Conservation (phyloP, 1,140 invertebrate genomes). For the Drosophila carrolli region DNA sequence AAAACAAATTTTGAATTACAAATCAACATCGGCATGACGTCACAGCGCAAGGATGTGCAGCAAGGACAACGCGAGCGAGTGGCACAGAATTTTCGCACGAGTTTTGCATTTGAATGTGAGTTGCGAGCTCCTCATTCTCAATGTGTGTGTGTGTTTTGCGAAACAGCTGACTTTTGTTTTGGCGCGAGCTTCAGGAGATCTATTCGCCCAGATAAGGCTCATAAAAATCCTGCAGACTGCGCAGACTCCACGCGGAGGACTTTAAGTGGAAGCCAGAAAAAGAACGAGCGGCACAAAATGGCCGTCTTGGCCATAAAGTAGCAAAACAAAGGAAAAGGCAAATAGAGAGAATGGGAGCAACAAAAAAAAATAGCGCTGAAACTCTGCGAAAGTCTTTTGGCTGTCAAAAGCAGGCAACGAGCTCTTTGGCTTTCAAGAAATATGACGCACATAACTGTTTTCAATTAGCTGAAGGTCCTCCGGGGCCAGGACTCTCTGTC, state of each 20-base stretch:
- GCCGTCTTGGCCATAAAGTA: conserved; percentile 54
- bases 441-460: conserved; percentile 66
- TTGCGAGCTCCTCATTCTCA: conserved; percentile 53
- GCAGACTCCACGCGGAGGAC: conserved; percentile 55
- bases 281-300: conserved; percentile 33
- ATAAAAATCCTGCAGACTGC: conserved; percentile 25
- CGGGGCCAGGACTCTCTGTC: conserved; percentile 33
- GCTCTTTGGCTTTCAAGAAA: conserved; percentile 53
- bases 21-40: conserved; percentile 67
- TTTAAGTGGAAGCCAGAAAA: conserved; percentile 23
- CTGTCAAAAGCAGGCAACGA: conserved; percentile 51
- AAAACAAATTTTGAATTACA: conserved; percentile 83
- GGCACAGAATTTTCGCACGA: conserved; percentile 77
- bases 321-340: conserved; percentile 29
- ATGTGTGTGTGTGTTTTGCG: conserved; percentile 17
- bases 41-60: conserved; percentile 67
- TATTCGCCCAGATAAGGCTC: conserved; percentile 46
- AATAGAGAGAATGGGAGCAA: neutral
- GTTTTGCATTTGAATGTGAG: conserved; percentile 82
- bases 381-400: conserved; percentile 46
- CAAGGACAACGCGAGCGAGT: conserved; percentile 44
- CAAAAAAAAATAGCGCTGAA: conserved; percentile 12
- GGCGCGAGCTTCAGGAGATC: conserved; percentile 53
- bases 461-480: conserved; percentile 62
- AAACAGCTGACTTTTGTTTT: conserved; percentile 81